phyloP scores from a whole-genome alignment of 2,797 vertebrate species.

The Emydoidea blandingii region DNA sequence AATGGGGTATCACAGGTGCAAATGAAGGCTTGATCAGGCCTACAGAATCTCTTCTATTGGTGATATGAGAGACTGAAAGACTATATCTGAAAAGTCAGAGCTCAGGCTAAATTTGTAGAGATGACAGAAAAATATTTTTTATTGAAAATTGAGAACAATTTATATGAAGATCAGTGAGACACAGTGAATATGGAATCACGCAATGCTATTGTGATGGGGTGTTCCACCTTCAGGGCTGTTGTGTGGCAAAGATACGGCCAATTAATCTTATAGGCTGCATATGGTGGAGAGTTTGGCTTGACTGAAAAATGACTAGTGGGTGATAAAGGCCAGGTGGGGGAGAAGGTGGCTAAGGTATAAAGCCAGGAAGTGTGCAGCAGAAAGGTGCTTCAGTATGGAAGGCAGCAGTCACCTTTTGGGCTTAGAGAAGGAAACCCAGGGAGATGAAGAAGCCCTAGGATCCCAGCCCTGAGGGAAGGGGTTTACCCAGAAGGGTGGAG shows the following conservation, averaged over 20 bases:
- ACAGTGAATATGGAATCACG: neutral
- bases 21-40: neutral
- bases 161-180: neutral
- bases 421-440: too few relatives aligned
- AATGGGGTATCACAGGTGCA: neutral
- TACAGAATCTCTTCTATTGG: neutral
- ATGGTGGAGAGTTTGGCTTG: too few relatives aligned
- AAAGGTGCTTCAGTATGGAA: too few relatives aligned
- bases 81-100: neutral
- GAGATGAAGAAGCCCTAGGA: too few relatives aligned
- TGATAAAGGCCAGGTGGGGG: too few relatives aligned
- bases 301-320: too few relatives aligned
- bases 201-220: neutral
- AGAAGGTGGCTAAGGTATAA: too few relatives aligned
- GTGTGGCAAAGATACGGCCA: neutral
- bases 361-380: too few relatives aligned
- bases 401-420: too few relatives aligned
- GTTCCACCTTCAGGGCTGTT: too few relatives aligned
- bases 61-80: neutral
- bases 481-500: too few relatives aligned
- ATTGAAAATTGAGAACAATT: neutral
- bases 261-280: neutral
- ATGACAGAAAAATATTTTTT: neutral
- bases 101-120: accelerated
- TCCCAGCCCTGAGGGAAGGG: too few relatives aligned